Base-by-base conservation (phyloP, 1,140 invertebrate genomes). In the Lepidurus couesii region DNA sequence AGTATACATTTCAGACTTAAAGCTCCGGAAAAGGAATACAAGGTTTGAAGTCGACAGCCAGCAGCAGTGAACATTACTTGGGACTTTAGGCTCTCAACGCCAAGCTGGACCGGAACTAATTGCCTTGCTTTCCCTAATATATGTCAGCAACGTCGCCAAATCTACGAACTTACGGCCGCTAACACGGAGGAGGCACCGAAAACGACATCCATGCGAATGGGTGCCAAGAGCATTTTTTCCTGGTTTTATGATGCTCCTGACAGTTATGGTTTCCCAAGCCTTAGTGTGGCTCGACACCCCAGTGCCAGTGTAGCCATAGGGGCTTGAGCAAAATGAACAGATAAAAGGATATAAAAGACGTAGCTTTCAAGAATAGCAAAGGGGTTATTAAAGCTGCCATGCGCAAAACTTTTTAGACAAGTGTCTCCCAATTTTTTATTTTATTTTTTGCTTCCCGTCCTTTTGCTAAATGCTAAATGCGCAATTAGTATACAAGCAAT, bases 151-250 rank as follows among this genome's bases (percentile, higher is more conserved):
- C 53, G 53, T 65, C 9, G 53, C 53, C 53, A 65, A 65, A 65
- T 65, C 53, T 65, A 65, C 7, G 16, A 65, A 65, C 53, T 65
- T 65, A 65, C 53, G 53, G 53, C 53, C 53, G 53, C 53, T 65
- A 65, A 65, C 53, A 65, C 10, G 53, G 53, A 65, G 53, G 53
- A 65, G 16, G 53, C 53, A 65, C 53, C 53, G 21, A 65, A 65
- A 65, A 65, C 53, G 53, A 65, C 53, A 65, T 65, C 53, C 53
- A 65, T 65, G 53, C 53, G 53, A 65, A 65, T n/a, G 53, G 53
- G n/a, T 65, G 53, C 53, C 53, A 65, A 65, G 21, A 65, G 13
- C 53, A 65, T 65, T 65, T 65, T 65, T 65, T 65, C 16, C 16
- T 16, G 1, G n/a, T 65, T 65, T 65, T 65, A 65, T 65, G 53